Evolutionary conservation across 92 coral and sea anemone species (phyloP), one percentile per base, ranked within the genome.

Genomic region (Bergia sp.): DNA sequence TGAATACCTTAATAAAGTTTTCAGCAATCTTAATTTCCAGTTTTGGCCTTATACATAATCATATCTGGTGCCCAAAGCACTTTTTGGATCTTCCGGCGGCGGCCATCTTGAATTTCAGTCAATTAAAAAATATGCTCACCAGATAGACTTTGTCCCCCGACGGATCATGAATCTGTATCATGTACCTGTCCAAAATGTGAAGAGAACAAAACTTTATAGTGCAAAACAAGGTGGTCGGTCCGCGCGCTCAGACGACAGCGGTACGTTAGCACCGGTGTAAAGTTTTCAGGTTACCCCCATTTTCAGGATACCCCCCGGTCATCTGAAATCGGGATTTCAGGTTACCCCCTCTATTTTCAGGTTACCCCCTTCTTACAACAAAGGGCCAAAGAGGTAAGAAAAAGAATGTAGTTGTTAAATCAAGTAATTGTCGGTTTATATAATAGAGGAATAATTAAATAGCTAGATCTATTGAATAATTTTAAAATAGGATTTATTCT

Each of bases 291-390:
- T 67, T 67, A 67, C 74, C 74, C 74, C 74, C 74, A 67, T 67
- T 67, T 67, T 67, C 74, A 67, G 74, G 74, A 67, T 67, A 67
- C 74, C 74, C 74, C 74, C 36, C 74, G 74, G 74, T 67, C 74
- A 67, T 67, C 74, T 67, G 74, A 67, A 67, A 67, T 67, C 74
- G 74, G 74, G 74, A 67, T 67, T 67, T 67, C 74, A 67, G 74
- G 74, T 67, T 67, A 67, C 74, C 74, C 74, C 74, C 74, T 12
- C 74, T 67, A 67, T 67, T 67, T 67, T 67, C 74, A 67, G 74
- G 36, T 67, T 67, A 67, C 74, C 74, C 74, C 74, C 74, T 12
- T n/a, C 74, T 67, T 67, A 67, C 74, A 67, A 67, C 74, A n/a
- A 12, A 67, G 74, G 74, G 74, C 74, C 74, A 67, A 67, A 67